Percentiles rank a stretch among this genome's conserved stretches.
Evolutionary conservation across 2,888 invertebrate species (phyloP).

Genomic region (Taphrorychus bicolor): DNA sequence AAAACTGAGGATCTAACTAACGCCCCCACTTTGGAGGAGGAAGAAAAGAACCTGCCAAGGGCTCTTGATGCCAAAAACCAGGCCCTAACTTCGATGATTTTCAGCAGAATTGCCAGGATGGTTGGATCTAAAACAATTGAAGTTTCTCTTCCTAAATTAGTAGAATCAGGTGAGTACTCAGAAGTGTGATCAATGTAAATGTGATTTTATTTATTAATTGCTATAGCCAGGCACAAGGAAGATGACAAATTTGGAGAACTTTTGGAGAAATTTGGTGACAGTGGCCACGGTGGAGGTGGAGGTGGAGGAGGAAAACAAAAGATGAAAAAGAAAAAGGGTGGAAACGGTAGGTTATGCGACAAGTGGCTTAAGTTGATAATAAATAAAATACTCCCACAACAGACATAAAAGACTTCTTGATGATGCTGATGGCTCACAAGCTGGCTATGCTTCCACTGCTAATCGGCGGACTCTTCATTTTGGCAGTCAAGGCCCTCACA

Average conservation of each 20-base stretch:
- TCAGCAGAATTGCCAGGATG: conserved; percentile 74
- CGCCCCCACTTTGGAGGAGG: conserved; percentile 69
- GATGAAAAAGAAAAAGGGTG: conserved; percentile 70
- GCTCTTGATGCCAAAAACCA: conserved; percentile 72
- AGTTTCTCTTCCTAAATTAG: conserved; percentile 74
- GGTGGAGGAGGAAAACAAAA: conserved; percentile 79
- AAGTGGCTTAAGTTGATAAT: neutral
- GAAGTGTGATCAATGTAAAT: neutral
- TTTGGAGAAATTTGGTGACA: conserved; percentile 60
- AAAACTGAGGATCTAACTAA: conserved; percentile 59
- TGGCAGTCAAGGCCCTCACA: conserved; percentile 85
- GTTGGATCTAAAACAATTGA: conserved; percentile 79
- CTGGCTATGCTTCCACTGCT: conserved; percentile 80
- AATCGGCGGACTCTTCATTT: conserved; percentile 78
- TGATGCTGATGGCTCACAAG: conserved; percentile 86
- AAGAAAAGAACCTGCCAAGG: conserved; percentile 73
- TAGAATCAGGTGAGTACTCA: conserved; percentile 72
- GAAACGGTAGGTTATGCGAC: conserved; percentile 14
- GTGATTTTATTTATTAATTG: neutral
- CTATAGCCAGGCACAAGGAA: conserved; percentile 44
- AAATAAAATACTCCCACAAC: neutral
- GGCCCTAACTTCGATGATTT: conserved; percentile 72
- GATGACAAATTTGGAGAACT: conserved; percentile 29
- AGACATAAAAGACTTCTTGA: conserved; percentile 79
- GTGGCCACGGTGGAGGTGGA: conserved; percentile 64